These are phyloP conservation scores for Orientallactaga sibirica DNA, from an alignment of 2,797 vertebrate species.

Conservation along the genomic window DNA sequence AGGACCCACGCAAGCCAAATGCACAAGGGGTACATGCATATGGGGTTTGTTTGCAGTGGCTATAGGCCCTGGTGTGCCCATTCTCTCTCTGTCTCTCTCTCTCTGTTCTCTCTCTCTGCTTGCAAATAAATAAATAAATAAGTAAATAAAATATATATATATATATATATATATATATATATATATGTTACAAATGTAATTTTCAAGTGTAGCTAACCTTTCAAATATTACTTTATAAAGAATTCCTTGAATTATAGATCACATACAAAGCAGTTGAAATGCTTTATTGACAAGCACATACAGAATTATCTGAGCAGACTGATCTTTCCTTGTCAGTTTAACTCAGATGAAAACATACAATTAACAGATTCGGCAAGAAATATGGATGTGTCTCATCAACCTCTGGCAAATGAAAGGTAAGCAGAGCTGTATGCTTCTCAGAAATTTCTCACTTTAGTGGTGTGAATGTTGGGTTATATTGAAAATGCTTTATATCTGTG, in stretches of 20 bases:
- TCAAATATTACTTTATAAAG: constrained; percentile 68
- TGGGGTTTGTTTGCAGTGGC: no score
- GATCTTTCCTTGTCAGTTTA: constrained; percentile 79
- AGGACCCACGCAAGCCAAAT: no score
- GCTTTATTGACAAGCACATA: constrained; percentile 82
- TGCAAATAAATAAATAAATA: no score
- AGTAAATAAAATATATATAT: no score
- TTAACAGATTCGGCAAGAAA: constrained; percentile 84
- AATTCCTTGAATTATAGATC: constrained; percentile 50
- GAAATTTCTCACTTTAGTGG: constrained; percentile 79
- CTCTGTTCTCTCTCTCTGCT: no score
- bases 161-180: no score
- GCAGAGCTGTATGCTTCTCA: constrained; percentile 71
- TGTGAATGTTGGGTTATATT: constrained; percentile 63
- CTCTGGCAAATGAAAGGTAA: constrained; percentile 84
- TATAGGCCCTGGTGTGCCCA: no score
- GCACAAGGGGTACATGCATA: no score
- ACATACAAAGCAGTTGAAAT: background rate
- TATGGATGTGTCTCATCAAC: constrained; percentile 83
- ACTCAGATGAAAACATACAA: constrained; percentile 79
- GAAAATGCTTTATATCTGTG: constrained; percentile 73
- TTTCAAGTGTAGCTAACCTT: constrained; percentile 53
- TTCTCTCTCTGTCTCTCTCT: no score
- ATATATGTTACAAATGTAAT: background rate
- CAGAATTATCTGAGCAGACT: constrained; percentile 75